Percentiles rank a stretch among this genome's conserved stretches.
These are phyloP conservation scores for Brachystomella parvula DNA, from an alignment of 1,140 invertebrate species.

Conservation along the genomic window DNA sequence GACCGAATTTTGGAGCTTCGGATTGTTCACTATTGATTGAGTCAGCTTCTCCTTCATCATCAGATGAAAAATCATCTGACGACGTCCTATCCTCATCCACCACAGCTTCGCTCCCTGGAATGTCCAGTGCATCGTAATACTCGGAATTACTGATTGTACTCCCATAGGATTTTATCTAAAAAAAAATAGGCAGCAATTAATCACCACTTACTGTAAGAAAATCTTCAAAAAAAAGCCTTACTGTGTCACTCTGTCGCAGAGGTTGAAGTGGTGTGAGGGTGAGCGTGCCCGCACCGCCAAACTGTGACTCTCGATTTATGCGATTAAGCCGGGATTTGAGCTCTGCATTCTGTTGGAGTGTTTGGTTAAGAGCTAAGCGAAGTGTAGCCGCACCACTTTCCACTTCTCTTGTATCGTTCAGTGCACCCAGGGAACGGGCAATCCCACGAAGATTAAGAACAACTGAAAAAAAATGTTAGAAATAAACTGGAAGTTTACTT, in stretches of 20 bases:
- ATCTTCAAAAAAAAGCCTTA: conserved; percentile 13
- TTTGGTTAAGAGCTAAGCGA: conserved; percentile 53
- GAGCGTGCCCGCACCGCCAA: conserved; percentile 34
- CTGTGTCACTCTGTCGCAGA: conserved; percentile 39
- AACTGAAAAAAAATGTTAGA: conserved; percentile 22
- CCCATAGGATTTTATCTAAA: conserved; percentile 52
- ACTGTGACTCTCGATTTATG: conserved; percentile 52
- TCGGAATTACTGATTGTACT: conserved; percentile 72
- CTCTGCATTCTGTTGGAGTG: conserved; percentile 65
- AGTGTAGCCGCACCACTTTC: conserved; percentile 44
- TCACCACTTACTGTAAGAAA: neutral
- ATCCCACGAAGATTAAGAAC: conserved; percentile 30
- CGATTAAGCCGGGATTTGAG: conserved; percentile 55
- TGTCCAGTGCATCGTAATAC: conserved; percentile 74
- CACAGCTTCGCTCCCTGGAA: conserved; percentile 13
- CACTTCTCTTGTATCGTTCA: conserved; percentile 19
- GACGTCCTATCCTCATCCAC: conserved; percentile 51
- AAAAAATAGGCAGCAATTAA: conserved; percentile 1
- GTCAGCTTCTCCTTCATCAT: conserved; percentile 38
- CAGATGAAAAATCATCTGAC: conserved; percentile 52
- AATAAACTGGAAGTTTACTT: neutral
- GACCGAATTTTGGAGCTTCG: conserved; percentile 36
- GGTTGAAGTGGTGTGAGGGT: conserved; percentile 31
- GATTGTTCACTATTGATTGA: conserved; percentile 36
- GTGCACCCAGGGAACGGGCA: conserved; percentile 23